Conservation (phyloP, 2,888 invertebrate genomes). For the Exocentrus adspersus region DNA sequence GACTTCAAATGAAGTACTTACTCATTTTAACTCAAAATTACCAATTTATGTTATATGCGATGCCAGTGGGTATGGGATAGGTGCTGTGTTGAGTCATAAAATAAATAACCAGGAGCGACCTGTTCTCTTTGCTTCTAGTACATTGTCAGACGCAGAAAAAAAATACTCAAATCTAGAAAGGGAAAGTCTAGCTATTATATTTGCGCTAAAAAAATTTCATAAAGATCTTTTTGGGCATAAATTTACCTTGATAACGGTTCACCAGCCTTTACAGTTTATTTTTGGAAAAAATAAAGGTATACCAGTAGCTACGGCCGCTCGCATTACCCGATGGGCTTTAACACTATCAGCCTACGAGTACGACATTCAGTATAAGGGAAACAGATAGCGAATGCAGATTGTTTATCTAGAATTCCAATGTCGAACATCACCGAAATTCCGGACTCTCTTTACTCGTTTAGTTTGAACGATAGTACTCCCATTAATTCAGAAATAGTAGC, state of each 20-base stretch:
- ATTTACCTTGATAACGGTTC: conserved; percentile 42
- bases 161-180: conserved; percentile 30
- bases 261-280: conserved; percentile 35
- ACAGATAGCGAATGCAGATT: conserved; percentile 18
- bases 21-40: conserved; percentile 37
- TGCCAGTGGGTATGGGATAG: conserved; percentile 43
- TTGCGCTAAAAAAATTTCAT: conserved; percentile 38
- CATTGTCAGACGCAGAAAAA: conserved; percentile 21
- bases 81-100: conserved; percentile 41
- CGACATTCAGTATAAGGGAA: conserved; percentile 21
- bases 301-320: conserved; percentile 28
- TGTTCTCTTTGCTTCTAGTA: conserved; percentile 43
- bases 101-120: conserved; percentile 41
- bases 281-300: conserved; percentile 34
- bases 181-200: conserved; percentile 26
- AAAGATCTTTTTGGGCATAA: conserved; percentile 55
- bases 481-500: conserved; percentile 7
- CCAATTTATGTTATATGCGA: conserved; percentile 44
- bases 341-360: conserved; percentile 36
- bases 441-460: conserved; percentile 11
- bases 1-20: background rate
- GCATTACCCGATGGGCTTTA: conserved; percentile 33
- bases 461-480: background rate
- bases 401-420: conserved; percentile 15
- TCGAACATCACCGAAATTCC: background rate